Percentiles rank a stretch among this genome's conserved stretches.
Evolutionary conservation across 2,888 invertebrate genomes (phyloP).

Genomic region (Tridacna crocea): DNA sequence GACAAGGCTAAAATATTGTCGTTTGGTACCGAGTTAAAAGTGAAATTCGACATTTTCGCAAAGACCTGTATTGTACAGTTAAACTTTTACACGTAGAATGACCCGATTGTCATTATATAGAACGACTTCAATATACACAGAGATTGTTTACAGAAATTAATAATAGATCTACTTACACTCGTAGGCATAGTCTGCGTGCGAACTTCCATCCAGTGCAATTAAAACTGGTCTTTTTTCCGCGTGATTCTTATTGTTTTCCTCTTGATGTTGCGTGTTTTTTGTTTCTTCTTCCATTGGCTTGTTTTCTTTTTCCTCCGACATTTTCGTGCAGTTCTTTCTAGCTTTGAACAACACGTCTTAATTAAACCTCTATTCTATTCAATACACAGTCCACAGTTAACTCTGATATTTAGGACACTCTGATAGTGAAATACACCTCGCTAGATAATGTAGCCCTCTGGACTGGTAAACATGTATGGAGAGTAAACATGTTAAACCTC

Average conservation of each 20-base stretch:
- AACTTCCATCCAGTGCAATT: slow-evolving; percentile 66
- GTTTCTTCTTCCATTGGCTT: slow-evolving; percentile 4
- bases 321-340: not conserved
- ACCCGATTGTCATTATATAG: no score
- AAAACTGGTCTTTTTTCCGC: slow-evolving; percentile 42
- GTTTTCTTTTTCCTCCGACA: slow-evolving; percentile 22
- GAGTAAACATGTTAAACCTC: no score
- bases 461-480: not conserved
- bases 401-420: not conserved
- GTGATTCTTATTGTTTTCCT: no score
- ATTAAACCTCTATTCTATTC: not conserved
- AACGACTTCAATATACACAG: not conserved
- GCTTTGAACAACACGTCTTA: slow-evolving; percentile 4
- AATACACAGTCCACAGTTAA: not conserved
- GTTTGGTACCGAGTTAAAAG: no score
- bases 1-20: no score
- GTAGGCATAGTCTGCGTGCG: slow-evolving; percentile 65
- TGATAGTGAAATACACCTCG: not conserved
- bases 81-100: no score
- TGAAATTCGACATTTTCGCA: no score
- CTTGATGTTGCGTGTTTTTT: not conserved
- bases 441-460: not conserved
- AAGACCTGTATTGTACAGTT: no score
- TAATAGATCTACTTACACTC: slow-evolving; percentile 53
- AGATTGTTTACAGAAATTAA: not conserved